Evolutionary conservation across 2,888 invertebrate species (phyloP).

Genomic region (Calephelis perditalis): DNA sequence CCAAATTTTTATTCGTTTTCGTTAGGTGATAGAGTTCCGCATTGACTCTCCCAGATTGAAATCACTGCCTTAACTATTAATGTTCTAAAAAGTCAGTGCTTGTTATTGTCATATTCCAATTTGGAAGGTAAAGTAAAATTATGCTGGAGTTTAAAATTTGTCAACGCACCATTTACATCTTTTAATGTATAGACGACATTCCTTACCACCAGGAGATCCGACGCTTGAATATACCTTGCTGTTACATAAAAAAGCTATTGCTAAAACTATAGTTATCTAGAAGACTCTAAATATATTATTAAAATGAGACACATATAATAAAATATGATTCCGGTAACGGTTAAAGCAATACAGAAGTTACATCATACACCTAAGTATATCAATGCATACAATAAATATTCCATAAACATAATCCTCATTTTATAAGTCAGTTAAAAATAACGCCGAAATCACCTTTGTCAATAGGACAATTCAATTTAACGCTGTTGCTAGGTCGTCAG

Average conservation of each 20-base stretch:
- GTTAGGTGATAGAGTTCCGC: not conserved
- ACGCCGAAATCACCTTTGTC: conserved; percentile 25
- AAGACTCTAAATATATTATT: not conserved
- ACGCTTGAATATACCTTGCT: no score
- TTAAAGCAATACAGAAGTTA: not conserved
- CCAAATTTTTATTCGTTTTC: not conserved
- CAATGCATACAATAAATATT: not conserved
- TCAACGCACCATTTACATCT: no score
- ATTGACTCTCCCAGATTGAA: not conserved
- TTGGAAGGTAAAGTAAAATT: no score
- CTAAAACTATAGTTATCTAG: no score
- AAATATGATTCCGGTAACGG: no score
- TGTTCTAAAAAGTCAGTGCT: not conserved
- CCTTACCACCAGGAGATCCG: no score
- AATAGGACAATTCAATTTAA: conserved; percentile 53
- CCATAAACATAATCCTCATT: not conserved
- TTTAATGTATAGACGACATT: no score
- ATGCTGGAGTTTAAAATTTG: no score
- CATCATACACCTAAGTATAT: not conserved
- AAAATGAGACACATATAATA: not conserved
- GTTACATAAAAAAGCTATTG: no score
- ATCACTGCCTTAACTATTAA: not conserved
- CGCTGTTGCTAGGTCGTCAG: conserved; percentile 58
- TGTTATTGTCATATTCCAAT: not conserved
- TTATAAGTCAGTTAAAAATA: conserved; percentile 11